phyloP scores from a whole-genome alignment of 2,888 invertebrate genomes.

The Chymomyza procnemis region DNA sequence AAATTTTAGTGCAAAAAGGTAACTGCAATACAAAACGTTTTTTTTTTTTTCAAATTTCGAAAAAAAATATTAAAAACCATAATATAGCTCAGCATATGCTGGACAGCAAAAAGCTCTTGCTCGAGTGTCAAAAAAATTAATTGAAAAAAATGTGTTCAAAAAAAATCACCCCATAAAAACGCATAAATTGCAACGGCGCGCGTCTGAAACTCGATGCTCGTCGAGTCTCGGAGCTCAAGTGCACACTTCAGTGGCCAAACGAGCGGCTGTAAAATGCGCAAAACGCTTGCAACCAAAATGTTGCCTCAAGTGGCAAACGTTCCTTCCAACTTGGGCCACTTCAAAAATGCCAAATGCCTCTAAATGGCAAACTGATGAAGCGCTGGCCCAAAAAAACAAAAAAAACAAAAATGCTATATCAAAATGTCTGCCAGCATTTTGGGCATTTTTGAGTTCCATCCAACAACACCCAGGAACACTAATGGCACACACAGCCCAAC shows the following conservation, averaged over 20 bases:
- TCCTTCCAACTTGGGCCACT: background rate
- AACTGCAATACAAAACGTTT: background rate
- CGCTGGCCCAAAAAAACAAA: background rate
- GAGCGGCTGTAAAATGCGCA: constrained; percentile 63
- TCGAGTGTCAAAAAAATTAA: constrained; percentile 32
- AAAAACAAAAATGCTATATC: no score
- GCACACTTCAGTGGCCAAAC: constrained; percentile 45
- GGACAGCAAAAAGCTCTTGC: background rate
- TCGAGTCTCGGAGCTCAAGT: constrained; percentile 19
- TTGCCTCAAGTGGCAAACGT: constrained; percentile 12
- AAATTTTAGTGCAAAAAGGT: no score
- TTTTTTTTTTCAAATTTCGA: background rate
- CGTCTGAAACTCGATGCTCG: background rate
- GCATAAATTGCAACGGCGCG: constrained; percentile 24
- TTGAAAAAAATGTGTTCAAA: background rate
- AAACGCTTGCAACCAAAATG: constrained; percentile 42
- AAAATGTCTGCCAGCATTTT: background rate
- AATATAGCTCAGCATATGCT: background rate
- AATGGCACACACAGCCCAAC: background rate
- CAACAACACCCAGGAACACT: background rate
- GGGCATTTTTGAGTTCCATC: background rate
- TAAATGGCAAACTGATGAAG: background rate
- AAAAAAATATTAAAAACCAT: no score
- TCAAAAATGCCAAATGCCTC: background rate
- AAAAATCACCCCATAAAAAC: constrained; percentile 47